These are phyloP conservation scores for Platycercus adscitus DNA, from an alignment of 2,113 vertebrate species.

Conservation along the genomic window DNA sequence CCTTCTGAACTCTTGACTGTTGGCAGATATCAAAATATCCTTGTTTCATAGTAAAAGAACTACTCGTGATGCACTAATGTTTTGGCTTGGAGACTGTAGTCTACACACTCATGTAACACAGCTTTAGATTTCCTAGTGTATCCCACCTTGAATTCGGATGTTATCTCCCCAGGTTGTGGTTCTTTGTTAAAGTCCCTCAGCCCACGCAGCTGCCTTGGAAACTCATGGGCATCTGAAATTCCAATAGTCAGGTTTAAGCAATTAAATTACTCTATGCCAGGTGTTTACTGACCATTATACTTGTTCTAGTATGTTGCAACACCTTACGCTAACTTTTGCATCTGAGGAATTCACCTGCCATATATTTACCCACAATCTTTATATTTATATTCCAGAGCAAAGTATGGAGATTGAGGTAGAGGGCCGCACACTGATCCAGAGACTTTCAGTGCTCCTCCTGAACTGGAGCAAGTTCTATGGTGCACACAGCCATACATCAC, in stretches of 20 bases:
- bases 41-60: not conserved
- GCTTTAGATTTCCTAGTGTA: not conserved
- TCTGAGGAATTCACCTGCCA: not conserved
- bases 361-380: not conserved
- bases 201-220: not conserved
- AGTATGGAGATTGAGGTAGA: not conserved
- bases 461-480: not conserved
- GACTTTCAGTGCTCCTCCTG: not conserved
- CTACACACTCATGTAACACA: not conserved
- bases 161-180: not conserved
- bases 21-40: not conserved
- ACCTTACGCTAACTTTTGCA: not conserved
- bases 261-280: not conserved
- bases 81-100: not conserved
- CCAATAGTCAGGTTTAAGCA: not conserved
- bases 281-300: not conserved
- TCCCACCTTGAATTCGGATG: not conserved
- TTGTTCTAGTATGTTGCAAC: not conserved
- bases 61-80: not conserved
- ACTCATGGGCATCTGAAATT: not conserved
- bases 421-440: not conserved
- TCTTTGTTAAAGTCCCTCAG: not conserved
- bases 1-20: not conserved
- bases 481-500: not conserved
- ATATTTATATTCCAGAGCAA: not conserved